These are phyloP conservation scores for Amazona vittata DNA, from an alignment of 2,113 vertebrate genomes.

Conservation along the genomic window DNA sequence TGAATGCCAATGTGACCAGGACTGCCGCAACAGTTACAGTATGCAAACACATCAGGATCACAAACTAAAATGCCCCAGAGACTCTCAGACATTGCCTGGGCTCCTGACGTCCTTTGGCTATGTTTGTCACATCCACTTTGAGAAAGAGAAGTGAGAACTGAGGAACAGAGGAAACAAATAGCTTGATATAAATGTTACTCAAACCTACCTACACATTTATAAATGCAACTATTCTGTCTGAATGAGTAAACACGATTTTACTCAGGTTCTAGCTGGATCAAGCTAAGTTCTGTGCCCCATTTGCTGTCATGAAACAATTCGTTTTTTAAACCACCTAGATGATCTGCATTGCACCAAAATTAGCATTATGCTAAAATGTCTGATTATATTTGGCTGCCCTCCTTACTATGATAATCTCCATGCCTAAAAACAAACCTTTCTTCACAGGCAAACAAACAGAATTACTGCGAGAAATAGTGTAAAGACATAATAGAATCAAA, in stretches of 20 bases:
- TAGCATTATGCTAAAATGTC: background rate
- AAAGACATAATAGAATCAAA: background rate
- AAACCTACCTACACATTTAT: background rate
- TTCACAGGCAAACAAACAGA: background rate
- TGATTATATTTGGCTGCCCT: background rate
- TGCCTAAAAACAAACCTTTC: background rate
- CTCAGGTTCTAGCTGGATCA: background rate
- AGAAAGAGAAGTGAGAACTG: background rate
- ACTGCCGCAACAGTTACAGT: background rate
- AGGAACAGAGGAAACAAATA: background rate
- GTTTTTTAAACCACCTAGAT: background rate
- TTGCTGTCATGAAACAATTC: background rate
- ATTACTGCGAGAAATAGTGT: background rate
- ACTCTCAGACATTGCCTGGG: background rate
- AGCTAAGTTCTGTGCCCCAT: background rate
- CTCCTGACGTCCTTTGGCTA: background rate
- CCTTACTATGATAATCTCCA: background rate
- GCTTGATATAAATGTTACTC: background rate
- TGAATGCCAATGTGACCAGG: background rate
- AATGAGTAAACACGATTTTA: background rate
- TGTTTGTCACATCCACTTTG: background rate
- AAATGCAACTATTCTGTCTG: background rate
- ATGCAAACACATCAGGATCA: background rate
- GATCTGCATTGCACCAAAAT: background rate
- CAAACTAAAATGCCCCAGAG: rapidly evolving